These are phyloP conservation scores for Amphiprion ocellaris DNA, from an alignment of 2,113 vertebrate species.

Conservation along the genomic window DNA sequence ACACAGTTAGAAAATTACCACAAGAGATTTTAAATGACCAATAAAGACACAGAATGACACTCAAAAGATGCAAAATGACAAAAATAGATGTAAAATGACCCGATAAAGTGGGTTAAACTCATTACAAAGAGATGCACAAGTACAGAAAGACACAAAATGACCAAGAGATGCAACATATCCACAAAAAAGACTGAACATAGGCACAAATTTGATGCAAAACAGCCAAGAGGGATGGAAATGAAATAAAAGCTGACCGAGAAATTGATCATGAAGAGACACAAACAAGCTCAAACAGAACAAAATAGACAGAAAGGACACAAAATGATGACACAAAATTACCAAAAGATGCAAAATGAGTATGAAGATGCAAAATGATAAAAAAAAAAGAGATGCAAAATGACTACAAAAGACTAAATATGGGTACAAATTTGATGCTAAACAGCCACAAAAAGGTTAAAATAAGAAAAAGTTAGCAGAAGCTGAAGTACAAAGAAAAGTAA, in stretches of 20 bases:
- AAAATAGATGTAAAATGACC: too few species aligned
- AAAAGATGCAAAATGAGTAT: too few species aligned
- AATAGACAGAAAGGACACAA: background rate
- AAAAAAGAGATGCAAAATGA: too few species aligned
- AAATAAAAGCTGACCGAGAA: background rate
- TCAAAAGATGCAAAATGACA: too few species aligned
- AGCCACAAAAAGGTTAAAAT: background rate
- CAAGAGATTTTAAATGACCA: too few species aligned
- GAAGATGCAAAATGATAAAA: background rate
- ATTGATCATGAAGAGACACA: background rate
- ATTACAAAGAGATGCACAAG: too few species aligned
- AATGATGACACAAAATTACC: background rate
- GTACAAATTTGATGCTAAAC: background rate
- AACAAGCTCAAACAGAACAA: background rate
- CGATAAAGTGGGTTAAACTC: too few species aligned
- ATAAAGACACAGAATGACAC: too few species aligned
- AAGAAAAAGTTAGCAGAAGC: background rate
- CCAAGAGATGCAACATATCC: too few species aligned
- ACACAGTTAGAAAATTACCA: background rate
- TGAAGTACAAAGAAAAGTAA: background rate
- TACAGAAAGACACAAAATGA: background rate
- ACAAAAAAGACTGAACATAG: background rate
- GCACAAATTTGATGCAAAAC: too few species aligned
- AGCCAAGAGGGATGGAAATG: background rate
- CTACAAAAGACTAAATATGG: background rate